Percentiles rank a stretch among this genome's conserved stretches.
phyloP scores from a whole-genome alignment of 2,113 vertebrate genomes.

The Trogon melanurus region DNA sequence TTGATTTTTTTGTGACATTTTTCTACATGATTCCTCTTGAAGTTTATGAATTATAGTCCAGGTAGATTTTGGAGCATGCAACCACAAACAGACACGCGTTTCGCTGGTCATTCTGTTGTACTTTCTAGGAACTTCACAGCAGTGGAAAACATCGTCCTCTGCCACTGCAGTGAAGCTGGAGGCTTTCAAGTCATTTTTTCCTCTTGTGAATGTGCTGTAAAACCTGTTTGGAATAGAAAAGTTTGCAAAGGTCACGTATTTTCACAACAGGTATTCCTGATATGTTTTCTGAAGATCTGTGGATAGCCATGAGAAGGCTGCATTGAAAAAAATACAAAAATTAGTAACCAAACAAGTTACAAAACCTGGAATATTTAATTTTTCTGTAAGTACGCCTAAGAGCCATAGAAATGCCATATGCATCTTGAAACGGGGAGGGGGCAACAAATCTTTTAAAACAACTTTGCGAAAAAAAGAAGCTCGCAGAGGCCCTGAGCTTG shows the following conservation, averaged over 20 bases:
- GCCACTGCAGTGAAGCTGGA: accelerated
- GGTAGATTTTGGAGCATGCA: neutral
- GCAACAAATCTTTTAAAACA: neutral
- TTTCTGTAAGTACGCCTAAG: neutral
- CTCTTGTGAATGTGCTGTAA: neutral
- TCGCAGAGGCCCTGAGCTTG: neutral
- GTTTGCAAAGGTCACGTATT: neutral
- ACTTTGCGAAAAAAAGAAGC: too few species aligned
- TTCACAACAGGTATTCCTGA: neutral
- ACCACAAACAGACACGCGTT: neutral
- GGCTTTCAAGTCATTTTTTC: neutral
- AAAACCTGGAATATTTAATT: neutral
- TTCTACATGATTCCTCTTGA: neutral
- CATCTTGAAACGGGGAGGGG: neutral
- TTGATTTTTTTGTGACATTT: neutral
- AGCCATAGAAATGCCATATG: neutral
- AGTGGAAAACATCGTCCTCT: neutral
- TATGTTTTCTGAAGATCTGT: neutral
- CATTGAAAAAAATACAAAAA: neutral
- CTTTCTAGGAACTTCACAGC: neutral
- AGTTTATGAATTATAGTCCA: neutral
- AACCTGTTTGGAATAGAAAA: neutral
- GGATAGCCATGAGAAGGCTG: neutral
- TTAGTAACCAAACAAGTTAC: neutral
- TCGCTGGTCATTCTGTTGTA: neutral